Base-by-base conservation (phyloP, 2,113 vertebrate species). In the Gambusia holbrooki region DNA sequence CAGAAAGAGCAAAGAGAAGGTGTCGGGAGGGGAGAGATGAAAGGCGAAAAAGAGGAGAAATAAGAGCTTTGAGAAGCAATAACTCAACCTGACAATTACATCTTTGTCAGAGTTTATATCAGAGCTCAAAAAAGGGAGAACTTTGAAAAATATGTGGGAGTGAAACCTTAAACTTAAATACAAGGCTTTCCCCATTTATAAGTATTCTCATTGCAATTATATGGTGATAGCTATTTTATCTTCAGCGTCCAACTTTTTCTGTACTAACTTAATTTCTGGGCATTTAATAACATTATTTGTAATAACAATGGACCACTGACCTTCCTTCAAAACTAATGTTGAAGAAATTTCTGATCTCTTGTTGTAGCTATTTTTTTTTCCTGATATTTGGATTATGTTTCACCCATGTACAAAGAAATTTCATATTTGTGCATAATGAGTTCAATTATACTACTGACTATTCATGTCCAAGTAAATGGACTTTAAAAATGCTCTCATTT, bases 41-140 rank as follows among this genome's bases (percentile, higher is more conserved):
- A 90, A 87, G 90, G 86, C 86, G 90, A 85, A 83, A 88, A 80
- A 82, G 64, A 95, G 83, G 33, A 27, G 10, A 40, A 66, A 66
- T 82, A 77, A 68, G 66, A 85, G 73, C 80, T 81, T 51, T 33
- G 76, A 87, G 79, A 90, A 88, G 88, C 86, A 88, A 91, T 90
- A 91, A 90, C 84, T 90, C 85, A 88, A 88, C 84, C 77, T 69
- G 75, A 84, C 86, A 92, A 89, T 90, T 90, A 90, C 74, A 81
- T 84, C 76, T 79, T 73, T 77, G 72, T 83, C 86, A 78, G 81
- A 85, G 84, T 87, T 76, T 70, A 71, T 22, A 76, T 86, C 71
- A 82, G 74, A 66, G 73, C 79, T 84, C 68, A 85, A 67, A 35
- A 66, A 81, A 64, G 37, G 22, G 63, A 66, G 4, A 79, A 77